A percentile compares a stretch with the other conserved stretches of the same genome.
Conservation (phyloP, 2,888 invertebrate species). For the Drosophila melanocephala region DNA sequence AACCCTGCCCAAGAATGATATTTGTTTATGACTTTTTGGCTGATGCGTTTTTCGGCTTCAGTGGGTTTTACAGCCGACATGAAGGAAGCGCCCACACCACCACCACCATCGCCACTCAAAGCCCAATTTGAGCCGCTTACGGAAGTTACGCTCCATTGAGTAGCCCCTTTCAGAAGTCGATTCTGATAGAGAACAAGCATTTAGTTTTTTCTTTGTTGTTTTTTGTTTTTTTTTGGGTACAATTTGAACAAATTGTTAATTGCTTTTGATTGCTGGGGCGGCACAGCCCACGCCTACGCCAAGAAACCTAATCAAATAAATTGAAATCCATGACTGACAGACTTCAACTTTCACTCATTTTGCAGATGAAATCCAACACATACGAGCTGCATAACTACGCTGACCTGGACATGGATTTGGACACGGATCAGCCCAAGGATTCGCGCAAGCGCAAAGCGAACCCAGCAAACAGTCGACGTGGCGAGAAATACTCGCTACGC, state of each 20-base stretch:
- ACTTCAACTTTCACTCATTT: slow-evolving; percentile 43
- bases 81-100: slow-evolving; percentile 60
- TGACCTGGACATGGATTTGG: slow-evolving; percentile 61
- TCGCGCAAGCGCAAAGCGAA: slow-evolving; percentile 60
- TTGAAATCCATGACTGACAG: slow-evolving; percentile 25
- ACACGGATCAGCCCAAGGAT: slow-evolving; percentile 41
- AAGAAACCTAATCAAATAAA: slow-evolving; percentile 25
- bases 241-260: slow-evolving; percentile 73
- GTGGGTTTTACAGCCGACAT: slow-evolving; percentile 64
- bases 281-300: slow-evolving; percentile 53
- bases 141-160: slow-evolving; percentile 68
- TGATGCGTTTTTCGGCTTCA: slow-evolving; percentile 77
- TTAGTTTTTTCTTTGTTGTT: slow-evolving; percentile 1
- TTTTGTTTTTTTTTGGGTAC: slow-evolving; percentile 35
- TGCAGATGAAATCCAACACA: slow-evolving; percentile 74
- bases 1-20: slow-evolving; percentile 50
- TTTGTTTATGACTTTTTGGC: slow-evolving; percentile 65
- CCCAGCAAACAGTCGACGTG: slow-evolving; percentile 54
- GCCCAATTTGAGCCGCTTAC: slow-evolving; percentile 66
- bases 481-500: slow-evolving; percentile 89
- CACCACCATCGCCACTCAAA: slow-evolving; percentile 36
- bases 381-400: slow-evolving; percentile 78
- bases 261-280: slow-evolving; percentile 63
- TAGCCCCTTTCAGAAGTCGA: slow-evolving; percentile 32
- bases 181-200: slow-evolving; percentile 27